A percentile compares a stretch with the other conserved stretches of the same genome.
These are phyloP conservation scores for Charina bottae DNA, from an alignment of 2,113 vertebrate genomes.

Conservation along the genomic window DNA sequence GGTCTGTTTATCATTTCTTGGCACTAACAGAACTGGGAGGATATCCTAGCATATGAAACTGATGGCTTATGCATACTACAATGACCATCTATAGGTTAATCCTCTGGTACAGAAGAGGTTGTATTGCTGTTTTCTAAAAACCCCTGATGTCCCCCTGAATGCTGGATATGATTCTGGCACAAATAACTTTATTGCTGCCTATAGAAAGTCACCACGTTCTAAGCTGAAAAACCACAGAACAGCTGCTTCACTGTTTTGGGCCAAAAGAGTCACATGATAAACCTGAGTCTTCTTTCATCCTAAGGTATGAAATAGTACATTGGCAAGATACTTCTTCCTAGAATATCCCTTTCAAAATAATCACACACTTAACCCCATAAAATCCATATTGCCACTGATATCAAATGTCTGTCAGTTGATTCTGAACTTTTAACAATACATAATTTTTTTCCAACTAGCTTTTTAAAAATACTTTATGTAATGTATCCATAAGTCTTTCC, in stretches of 20 bases:
- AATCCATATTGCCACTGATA: background rate
- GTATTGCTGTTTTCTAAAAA: background rate
- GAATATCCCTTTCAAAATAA: background rate
- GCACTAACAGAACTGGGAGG: background rate
- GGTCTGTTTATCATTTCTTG: background rate
- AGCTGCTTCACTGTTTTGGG: background rate
- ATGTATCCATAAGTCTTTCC: background rate
- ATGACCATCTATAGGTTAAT: background rate
- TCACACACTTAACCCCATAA: background rate
- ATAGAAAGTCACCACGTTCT: background rate
- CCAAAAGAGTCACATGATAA: background rate
- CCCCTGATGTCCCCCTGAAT: too few species aligned
- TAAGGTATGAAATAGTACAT: background rate
- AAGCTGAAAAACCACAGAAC: background rate
- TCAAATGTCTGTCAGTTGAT: background rate
- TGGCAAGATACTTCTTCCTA: background rate
- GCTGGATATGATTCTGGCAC: too few species aligned
- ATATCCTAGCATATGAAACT: background rate
- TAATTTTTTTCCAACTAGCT: background rate
- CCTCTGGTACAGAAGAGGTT: background rate
- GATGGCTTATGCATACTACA: background rate
- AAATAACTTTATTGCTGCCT: background rate
- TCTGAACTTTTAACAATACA: background rate
- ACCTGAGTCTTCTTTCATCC: background rate
- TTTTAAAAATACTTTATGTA: background rate